A percentile compares a stretch with the other conserved stretches of the same genome.
Evolutionary conservation across 1,140 invertebrate species (phyloP).

Genomic region (Drosophila rhopaloa): DNA sequence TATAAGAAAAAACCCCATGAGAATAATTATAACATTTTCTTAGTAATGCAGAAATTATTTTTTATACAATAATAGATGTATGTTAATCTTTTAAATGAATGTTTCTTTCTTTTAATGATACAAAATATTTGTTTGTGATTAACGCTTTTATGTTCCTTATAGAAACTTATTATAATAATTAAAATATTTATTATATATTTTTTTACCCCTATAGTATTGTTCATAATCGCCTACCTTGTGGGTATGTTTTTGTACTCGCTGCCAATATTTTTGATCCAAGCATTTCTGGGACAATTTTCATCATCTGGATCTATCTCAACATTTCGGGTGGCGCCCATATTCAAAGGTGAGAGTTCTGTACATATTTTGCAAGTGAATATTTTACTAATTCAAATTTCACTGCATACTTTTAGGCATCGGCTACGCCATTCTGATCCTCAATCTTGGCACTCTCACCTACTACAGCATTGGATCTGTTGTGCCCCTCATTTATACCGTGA

Average conservation of each 20-base stretch:
- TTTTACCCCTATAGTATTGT: constrained; percentile 48
- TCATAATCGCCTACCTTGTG: constrained; percentile 63
- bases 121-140: too few relatives aligned
- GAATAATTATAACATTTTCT: neutral
- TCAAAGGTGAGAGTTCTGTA: constrained; percentile 59
- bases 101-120: too few relatives aligned
- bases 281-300: constrained; percentile 81
- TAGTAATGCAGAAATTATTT: too few relatives aligned
- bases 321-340: constrained; percentile 82
- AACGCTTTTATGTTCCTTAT: neutral
- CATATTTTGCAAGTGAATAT: neutral
- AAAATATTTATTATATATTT: neutral
- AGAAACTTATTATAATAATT: neutral
- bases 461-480: constrained; percentile 74
- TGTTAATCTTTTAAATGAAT: too few relatives aligned
- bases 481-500: constrained; percentile 71
- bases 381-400: neutral
- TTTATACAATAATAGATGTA: too few relatives aligned
- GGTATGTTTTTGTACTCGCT: constrained; percentile 70
- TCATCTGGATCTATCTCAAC: constrained; percentile 75
- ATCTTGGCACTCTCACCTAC: constrained; percentile 73
- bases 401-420: constrained; percentile 65
- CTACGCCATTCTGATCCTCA: constrained; percentile 73
- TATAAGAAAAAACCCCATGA: neutral
- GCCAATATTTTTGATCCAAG: constrained; percentile 81